Evolutionary conservation across 2,888 invertebrate species (phyloP).

Genomic region (Trichopoda pennipes): DNA sequence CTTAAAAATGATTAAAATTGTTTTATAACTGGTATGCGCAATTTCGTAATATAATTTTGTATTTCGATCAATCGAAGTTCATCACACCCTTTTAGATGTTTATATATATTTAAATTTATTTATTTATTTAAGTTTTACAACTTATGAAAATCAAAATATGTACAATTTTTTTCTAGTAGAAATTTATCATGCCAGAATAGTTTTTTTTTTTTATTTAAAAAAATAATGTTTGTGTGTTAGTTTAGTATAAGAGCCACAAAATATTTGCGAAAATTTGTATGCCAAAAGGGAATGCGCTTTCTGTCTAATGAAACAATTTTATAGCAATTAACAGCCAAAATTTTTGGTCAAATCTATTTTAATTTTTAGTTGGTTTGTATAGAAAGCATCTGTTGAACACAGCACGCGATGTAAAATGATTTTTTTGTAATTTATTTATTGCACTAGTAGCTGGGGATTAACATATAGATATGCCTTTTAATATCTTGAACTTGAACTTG

Average conservation of each 20-base stretch:
- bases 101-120: no score
- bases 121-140: no score
- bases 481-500: conserved; percentile 79
- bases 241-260: conserved; percentile 15
- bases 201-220: no score
- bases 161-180: no score
- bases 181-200: no score
- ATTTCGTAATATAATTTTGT: no score
- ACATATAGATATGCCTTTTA: conserved; percentile 64
- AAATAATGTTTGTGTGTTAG: background rate
- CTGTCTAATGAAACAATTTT: conserved; percentile 28
- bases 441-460: conserved; percentile 44
- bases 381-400: conserved; percentile 33
- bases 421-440: conserved; percentile 45
- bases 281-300: conserved; percentile 55
- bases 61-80: no score
- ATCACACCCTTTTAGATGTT: no score
- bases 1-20: no score
- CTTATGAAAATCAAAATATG: no score
- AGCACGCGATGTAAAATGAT: conserved; percentile 55
- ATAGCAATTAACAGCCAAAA: conserved; percentile 51
- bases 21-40: no score
- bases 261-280: conserved; percentile 41
- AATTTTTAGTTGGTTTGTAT: conserved; percentile 18
- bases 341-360: conserved; percentile 52